phyloP scores from a whole-genome alignment of 2,888 invertebrate species.

The Ethmia dodecea region DNA sequence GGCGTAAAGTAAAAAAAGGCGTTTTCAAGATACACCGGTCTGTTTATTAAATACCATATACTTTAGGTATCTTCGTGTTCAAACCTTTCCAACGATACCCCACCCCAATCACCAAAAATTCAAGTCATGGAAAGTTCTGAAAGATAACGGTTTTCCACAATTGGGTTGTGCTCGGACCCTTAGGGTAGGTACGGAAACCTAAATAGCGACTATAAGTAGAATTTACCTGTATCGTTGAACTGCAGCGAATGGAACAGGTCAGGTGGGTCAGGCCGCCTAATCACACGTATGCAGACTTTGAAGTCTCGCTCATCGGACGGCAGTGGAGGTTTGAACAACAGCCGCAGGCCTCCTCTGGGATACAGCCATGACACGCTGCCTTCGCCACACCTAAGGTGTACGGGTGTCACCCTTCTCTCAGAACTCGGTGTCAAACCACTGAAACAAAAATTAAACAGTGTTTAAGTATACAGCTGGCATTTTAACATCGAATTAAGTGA shows the following conservation, averaged over 20 bases:
- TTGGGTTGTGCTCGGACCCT: no score
- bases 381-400: constrained; percentile 85
- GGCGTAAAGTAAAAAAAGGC: no score
- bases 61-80: no score
- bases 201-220: no score
- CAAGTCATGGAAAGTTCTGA: no score
- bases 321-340: constrained; percentile 80
- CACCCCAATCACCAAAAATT: no score
- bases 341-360: constrained; percentile 84
- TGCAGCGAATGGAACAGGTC: constrained; percentile 70
- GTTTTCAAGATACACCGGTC: no score
- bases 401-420: constrained; percentile 84
- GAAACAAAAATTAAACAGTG: constrained; percentile 37
- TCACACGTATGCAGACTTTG: constrained; percentile 82
- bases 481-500: constrained; percentile 4
- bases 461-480: constrained; percentile 1
- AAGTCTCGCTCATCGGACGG: constrained; percentile 80
- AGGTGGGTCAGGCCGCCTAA: constrained; percentile 73
- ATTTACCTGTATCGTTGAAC: constrained; percentile 39
- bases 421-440: constrained; percentile 74
- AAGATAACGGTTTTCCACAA: no score
- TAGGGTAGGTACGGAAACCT: no score
- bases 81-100: no score
- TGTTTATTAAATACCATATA: no score
- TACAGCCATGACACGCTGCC: constrained; percentile 86